Percentiles rank a stretch among this genome's conserved stretches.
phyloP scores from a whole-genome alignment of 2,113 vertebrate genomes.

The Anguilla rostrata region DNA sequence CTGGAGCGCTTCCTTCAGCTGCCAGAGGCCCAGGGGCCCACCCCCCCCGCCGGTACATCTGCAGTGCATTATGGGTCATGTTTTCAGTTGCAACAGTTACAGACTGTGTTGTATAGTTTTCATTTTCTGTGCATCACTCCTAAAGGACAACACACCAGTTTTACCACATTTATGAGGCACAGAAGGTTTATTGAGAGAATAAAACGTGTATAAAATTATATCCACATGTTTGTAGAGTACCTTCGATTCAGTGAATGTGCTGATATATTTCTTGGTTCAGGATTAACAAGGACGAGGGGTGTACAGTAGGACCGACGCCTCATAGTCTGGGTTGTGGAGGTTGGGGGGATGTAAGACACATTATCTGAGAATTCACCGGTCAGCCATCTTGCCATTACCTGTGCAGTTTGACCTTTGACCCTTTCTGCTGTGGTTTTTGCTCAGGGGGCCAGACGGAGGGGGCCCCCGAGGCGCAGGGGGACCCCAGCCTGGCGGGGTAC shows the following conservation, averaged over 20 bases:
- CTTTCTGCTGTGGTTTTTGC: background rate
- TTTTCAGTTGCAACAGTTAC: background rate
- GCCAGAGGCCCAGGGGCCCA: conserved; percentile 69
- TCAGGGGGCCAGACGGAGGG: conserved; percentile 63
- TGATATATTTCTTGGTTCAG: background rate
- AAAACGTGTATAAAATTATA: too few relatives aligned
- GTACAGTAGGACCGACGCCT: background rate
- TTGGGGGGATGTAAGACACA: background rate
- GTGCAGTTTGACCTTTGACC: background rate
- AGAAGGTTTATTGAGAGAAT: too few relatives aligned
- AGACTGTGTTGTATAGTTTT: too few relatives aligned
- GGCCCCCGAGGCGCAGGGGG: conserved; percentile 53
- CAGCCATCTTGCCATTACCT: background rate
- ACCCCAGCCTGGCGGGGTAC: conserved; percentile 77
- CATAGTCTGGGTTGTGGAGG: too few relatives aligned
- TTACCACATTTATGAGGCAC: too few relatives aligned
- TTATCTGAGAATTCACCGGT: too few relatives aligned
- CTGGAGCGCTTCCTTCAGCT: conserved; percentile 90
- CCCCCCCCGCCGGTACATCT: conserved; percentile 68
- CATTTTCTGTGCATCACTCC: too few relatives aligned
- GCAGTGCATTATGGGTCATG: background rate
- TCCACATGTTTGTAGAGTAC: too few relatives aligned
- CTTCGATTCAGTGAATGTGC: too few relatives aligned
- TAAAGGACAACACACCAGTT: too few relatives aligned
- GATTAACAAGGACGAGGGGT: background rate